Base-by-base conservation (phyloP, 2,888 invertebrate genomes). In the Catocala sponsa region DNA sequence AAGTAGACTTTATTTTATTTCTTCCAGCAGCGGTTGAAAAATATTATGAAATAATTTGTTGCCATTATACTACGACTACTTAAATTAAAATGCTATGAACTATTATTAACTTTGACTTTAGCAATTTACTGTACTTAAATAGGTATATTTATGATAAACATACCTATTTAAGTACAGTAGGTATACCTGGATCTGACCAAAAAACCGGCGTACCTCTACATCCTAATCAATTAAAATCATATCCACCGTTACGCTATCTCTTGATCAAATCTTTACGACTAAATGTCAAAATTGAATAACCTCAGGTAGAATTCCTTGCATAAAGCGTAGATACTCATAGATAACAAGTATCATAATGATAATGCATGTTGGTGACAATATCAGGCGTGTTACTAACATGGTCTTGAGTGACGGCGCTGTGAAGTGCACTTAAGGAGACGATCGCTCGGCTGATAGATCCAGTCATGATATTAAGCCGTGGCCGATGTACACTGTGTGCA, bases 341-440 rank as follows among this genome's bases (percentile, higher is more conserved):
- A 55, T 52, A 38, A 53, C 62, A 46, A 56, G 63, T 65, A 63
- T 63, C 55, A 62, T 60, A 62, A 65, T 58, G 59, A 64, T 57
- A 70, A 67, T 63, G 72, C 67, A 70, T 62, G 67, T 60, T 72
- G 66, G 70, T 80, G 79, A 79, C 80, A 81, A 78, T 83, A 80
- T 76, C 85, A 82, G 74, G 65, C 72, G 69, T 75, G 78, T 79
- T 75, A 79, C 72, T 80, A 82, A 80, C 80, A 80, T 44, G 70
- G 78, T 73, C 78, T 72, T 81, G 83, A 88, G 76, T 82, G 85
- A 86, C 79, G 81, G 76, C 77, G 76, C 61, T 70, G 72, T 84
- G 78, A 74, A 86, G 88, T 85, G 85, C 88, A 87, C 88, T 90
- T 86, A 82, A 82, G 78, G 61, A 61, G 72, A 76, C 80, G 76